Evolutionary conservation across 2,797 vertebrate species (phyloP), one percentile per base, ranked within the genome.

Genomic region (Neoniphon sammara): DNA sequence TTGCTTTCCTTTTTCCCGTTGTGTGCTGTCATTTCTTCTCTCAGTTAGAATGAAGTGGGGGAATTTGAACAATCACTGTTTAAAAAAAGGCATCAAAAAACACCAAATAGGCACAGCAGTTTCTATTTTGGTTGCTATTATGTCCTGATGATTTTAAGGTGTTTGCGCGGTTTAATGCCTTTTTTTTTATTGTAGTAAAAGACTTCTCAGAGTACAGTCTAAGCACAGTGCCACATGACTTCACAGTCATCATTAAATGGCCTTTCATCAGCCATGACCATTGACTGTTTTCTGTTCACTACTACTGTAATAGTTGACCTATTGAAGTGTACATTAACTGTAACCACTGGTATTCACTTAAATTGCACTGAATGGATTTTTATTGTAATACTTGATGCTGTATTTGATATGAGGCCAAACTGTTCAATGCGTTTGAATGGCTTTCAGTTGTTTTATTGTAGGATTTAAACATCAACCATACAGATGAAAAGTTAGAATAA

Each of bases 231-330:
- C 57, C 57, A 39, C 20, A 36, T 59, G 11, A 30, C 57, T 42
- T n/a, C 57, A 42, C 36, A 39, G 34, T 39, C 57, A 39, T n/a
- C 57, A 30, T 55, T 55, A 30, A 27, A 27, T 25, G 53, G 53
- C 25, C 25, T 55, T 30, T 17, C 23, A 55, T 4, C 14, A 15
- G 23, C 50, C n/a, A 53, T 23, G 21, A 5, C 50, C 50, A 53
- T 61, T 9, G 57, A 61, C 58, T 46, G 58, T 44, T 61, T 42
- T 62, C 60, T 62, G 42, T 23, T 47, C 25, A 47, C 42, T 27
- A 47, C 59, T 46, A 47, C 42, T 46, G 42, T 62, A 62, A 55
- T 55, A 27, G 53, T 30, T 42, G 39, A 42, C 12, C 39, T 42
- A 42, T 42, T 42, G 39, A 12, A 27, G 30, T 47, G 60, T 58